These are phyloP conservation scores for Lophius americanus DNA, from an alignment of 2,797 vertebrate genomes.

Conservation along the genomic window DNA sequence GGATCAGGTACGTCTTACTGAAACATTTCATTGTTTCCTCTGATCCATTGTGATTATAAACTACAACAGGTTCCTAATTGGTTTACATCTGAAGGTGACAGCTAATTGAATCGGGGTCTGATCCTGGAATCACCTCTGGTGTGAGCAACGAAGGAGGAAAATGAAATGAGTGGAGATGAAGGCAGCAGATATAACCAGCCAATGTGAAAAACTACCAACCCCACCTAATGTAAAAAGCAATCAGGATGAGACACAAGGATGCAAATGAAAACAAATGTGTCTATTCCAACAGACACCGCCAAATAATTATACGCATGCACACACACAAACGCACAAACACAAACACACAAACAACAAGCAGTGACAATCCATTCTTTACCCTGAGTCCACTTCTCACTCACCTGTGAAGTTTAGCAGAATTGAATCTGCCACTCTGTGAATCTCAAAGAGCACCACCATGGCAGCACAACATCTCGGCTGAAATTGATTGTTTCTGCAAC, in stretches of 20 bases:
- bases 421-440: conserved; percentile 44
- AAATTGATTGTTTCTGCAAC: conserved; percentile 27
- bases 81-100: too few species aligned
- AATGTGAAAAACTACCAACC: conserved; percentile 29
- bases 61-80: too few species aligned
- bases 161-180: conserved; percentile 10
- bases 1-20: too few species aligned
- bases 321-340: conserved; percentile 6
- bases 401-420: conserved; percentile 61
- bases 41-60: too few species aligned
- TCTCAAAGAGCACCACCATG: conserved; percentile 36
- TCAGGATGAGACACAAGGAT: conserved; percentile 64
- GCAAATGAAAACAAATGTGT: conserved; percentile 82
- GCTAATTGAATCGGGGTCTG: too few species aligned
- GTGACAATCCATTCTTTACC: conserved; percentile 50
- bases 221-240: conserved; percentile 51
- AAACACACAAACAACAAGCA: conserved; percentile 28
- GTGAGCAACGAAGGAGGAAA: not conserved
- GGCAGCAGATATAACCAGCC: conserved; percentile 2
- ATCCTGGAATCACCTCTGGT: too few species aligned
- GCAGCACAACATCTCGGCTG: conserved; percentile 43
- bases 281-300: conserved; percentile 56
- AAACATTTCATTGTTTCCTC: too few species aligned
- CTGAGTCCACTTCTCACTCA: conserved; percentile 46
- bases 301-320: conserved; percentile 22